Conservation (phyloP, 2,113 vertebrate species). For the Gymnorhina tibicen region DNA sequence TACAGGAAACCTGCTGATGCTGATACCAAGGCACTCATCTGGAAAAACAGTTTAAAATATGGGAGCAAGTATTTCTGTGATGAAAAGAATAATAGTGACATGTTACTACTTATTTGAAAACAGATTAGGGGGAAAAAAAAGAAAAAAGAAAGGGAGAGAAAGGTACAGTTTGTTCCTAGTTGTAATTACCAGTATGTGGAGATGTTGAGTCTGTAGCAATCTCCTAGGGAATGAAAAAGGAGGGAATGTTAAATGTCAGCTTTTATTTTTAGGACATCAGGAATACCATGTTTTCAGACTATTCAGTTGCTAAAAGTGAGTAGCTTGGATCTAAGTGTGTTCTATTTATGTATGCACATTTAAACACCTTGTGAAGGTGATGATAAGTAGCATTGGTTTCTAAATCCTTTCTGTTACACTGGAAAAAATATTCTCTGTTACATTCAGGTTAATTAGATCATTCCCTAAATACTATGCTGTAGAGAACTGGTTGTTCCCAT, state of each 20-base stretch:
- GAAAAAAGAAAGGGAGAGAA: not conserved
- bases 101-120: not conserved
- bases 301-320: not conserved
- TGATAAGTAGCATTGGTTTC: not conserved
- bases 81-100: not conserved
- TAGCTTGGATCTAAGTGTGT: not conserved
- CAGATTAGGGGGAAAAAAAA: not conserved
- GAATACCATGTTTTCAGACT: not conserved
- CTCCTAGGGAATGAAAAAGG: not conserved
- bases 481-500: not conserved
- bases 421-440: not conserved
- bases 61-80: not conserved
- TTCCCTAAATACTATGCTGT: not conserved
- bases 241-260: not conserved
- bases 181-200: not conserved
- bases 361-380: not conserved
- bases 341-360: fast-evolving
- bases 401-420: not conserved
- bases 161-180: not conserved
- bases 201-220: not conserved
- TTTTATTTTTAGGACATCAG: not conserved
- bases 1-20: not conserved
- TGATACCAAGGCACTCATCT: not conserved
- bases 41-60: not conserved
- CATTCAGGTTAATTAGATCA: not conserved